These are phyloP conservation scores for Tinea trinotella DNA, from an alignment of 2,888 invertebrate species.

Conservation along the genomic window DNA sequence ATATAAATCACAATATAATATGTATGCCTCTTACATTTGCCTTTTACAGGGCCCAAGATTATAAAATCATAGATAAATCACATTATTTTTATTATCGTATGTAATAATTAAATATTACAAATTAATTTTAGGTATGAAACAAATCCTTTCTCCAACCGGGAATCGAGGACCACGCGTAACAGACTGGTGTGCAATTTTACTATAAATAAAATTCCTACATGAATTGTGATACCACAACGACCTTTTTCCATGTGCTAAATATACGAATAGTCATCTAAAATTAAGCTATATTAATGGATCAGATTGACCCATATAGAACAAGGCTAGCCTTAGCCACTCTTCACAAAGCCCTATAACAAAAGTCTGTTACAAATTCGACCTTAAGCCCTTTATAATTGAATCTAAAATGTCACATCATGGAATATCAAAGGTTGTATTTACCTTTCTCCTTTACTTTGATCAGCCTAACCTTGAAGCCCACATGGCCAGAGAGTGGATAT, in stretches of 20 bases:
- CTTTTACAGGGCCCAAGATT: no score
- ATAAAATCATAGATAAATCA: no score
- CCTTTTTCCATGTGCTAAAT: not conserved
- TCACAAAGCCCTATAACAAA: not conserved
- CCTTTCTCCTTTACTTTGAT: constrained; percentile 6
- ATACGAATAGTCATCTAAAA: not conserved
- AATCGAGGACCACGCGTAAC: no score
- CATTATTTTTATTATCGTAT: no score
- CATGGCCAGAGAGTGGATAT: constrained; percentile 7
- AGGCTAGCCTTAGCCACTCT: constrained; percentile 7
- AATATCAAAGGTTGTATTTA: constrained; percentile 8
- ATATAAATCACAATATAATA: no score
- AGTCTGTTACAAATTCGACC: not conserved
- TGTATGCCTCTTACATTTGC: no score
- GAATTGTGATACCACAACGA: no score
- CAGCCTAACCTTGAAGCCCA: not conserved
- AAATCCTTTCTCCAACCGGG: no score
- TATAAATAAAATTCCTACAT: no score
- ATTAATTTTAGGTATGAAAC: no score
- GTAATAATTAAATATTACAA: no score
- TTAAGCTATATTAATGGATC: constrained; percentile 2
- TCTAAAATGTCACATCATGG: not conserved
- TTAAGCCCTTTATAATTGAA: not conserved
- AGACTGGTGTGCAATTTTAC: no score
- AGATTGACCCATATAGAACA: not conserved